Base-by-base conservation (phyloP, 1,140 invertebrate genomes). In the Asobara japonica region DNA sequence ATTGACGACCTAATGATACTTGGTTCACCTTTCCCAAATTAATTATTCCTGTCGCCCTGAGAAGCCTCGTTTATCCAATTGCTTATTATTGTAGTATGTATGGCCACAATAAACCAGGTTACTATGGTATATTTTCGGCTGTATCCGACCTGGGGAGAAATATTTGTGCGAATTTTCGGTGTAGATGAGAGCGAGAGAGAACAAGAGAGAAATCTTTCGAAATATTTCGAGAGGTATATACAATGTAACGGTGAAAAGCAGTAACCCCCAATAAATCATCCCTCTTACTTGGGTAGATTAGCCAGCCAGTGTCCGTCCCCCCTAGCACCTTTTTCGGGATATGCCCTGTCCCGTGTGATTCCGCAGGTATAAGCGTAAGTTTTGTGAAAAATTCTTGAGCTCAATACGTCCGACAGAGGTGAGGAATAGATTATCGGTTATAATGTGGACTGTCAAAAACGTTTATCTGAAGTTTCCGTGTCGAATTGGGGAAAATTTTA, bases 261-360 rank as follows among this genome's bases (percentile, higher is more conserved):
- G n/a, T 13, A 33, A 68, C 29, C 66, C 66, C 20, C 27, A 69
- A 69, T 69, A 69, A 69, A 69, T 69, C 66, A 48, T 56, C 45
- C 33, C 66, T 56, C 33, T 29, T 20, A 56, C 29, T 69, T 69
- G 56, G 66, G 45, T 69, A 56, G 66, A 69, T 69, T 69, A 69
- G 66, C n/a, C 45, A 22, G 18, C 18, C 13, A 31, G 45, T 31
- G 0, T 18, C 51, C 51, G 22, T 11, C 31, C 51, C 18, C 22
- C 8, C 51, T 56, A 8, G 51, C 51, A 56, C 51, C 51, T 56
- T 56, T 51, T 8, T 22, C 48, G 1, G 20, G 18, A 56, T 27
- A 56, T 56, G n/a, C 22, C 5, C 20, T 22, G n/a, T 16, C 6
- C 51, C 22, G 18, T 25, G 7, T 56, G 51, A 56, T 22, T 27